These are phyloP conservation scores for Parelbella ahira DNA, from an alignment of 2,888 invertebrate genomes.

Conservation along the genomic window DNA sequence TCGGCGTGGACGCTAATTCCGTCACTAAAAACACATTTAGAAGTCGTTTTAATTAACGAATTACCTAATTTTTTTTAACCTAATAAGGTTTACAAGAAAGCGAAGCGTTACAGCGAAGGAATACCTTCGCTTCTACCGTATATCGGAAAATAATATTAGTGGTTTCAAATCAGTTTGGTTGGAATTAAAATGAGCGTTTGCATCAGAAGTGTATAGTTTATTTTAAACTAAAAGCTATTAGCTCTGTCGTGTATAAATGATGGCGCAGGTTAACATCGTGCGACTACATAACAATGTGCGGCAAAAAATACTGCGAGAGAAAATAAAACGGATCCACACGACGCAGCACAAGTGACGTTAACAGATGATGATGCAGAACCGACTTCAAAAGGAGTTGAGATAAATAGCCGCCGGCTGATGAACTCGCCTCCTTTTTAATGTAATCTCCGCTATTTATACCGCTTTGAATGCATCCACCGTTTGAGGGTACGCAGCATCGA, in stretches of 20 bases:
- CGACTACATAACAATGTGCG: conserved; percentile 19
- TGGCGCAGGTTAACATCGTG: conserved; percentile 17
- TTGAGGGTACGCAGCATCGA: background rate
- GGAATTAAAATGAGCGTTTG: too few species aligned
- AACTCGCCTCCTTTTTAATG: conserved; percentile 22
- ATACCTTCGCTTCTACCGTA: too few species aligned
- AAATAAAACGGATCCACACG: conserved; percentile 24
- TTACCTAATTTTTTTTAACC: too few species aligned
- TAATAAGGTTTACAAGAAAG: too few species aligned
- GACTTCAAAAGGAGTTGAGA: conserved; percentile 25
- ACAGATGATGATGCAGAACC: conserved; percentile 26
- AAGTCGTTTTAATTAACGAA: too few species aligned
- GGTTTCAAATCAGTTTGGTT: too few species aligned
- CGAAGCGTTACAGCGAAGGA: too few species aligned
- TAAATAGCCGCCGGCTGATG: conserved; percentile 23
- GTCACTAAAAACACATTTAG: too few species aligned
- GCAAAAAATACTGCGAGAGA: conserved; percentile 17
- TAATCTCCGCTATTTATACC: conserved; percentile 24
- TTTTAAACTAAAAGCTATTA: conserved; percentile 18
- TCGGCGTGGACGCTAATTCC: conserved; percentile 1
- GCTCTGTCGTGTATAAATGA: conserved; percentile 17
- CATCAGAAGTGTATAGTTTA: too few species aligned
- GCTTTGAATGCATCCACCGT: conserved; percentile 7
- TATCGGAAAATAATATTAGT: too few species aligned
- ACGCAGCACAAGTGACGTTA: conserved; percentile 23